Percentiles rank a stretch among this genome's conserved stretches.
Evolutionary conservation across 2,113 vertebrate species (phyloP).

Genomic region (Oreocharis arfaki): DNA sequence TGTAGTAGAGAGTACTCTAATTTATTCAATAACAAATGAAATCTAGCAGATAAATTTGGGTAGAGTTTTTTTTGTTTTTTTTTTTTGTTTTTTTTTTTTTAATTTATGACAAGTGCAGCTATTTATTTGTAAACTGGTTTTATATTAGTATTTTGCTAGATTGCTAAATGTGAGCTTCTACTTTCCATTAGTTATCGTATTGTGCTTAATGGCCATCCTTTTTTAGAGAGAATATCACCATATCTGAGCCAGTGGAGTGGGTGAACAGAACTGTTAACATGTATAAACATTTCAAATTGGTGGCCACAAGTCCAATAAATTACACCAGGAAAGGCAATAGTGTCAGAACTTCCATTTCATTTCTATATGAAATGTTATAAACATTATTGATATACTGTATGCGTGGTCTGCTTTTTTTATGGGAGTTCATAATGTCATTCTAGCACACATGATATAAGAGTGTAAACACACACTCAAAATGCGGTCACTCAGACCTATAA

Average conservation of each 20-base stretch:
- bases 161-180: background rate
- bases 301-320: background rate
- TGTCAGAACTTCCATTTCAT: background rate
- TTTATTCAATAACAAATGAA: background rate
- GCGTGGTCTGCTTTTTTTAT: background rate
- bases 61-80: too few relatives aligned
- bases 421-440: background rate
- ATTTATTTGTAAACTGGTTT: background rate
- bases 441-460: background rate
- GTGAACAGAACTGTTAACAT: background rate
- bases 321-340: background rate
- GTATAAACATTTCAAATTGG: background rate
- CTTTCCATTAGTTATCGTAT: background rate
- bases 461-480: background rate
- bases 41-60: background rate
- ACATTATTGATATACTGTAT: background rate
- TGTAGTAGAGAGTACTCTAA: background rate
- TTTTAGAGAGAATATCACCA: background rate
- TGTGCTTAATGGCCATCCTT: background rate
- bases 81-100: background rate
- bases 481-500: background rate
- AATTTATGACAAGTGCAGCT: background rate
- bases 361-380: background rate
- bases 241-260: background rate
- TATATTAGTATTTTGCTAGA: background rate